phyloP scores from a whole-genome alignment of 2,113 vertebrate genomes.

The Spea multiplicata region DNA sequence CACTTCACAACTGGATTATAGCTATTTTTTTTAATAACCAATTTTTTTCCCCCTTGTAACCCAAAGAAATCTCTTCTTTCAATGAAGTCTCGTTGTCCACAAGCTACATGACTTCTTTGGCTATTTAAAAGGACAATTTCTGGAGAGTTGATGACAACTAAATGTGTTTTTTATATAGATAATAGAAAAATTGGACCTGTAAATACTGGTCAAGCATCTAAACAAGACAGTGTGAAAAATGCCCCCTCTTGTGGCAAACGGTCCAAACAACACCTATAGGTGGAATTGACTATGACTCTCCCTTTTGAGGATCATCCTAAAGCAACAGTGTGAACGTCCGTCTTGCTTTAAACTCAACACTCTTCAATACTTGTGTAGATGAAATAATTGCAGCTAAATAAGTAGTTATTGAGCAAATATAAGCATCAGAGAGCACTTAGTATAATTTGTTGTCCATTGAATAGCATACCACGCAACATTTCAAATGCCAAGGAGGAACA shows the following conservation, averaged over 20 bases:
- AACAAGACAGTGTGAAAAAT: background rate
- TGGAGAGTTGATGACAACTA: background rate
- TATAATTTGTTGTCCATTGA: no score
- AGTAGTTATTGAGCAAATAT: no score
- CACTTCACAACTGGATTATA: background rate
- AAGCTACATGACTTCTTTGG: background rate
- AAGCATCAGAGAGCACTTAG: no score
- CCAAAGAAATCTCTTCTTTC: background rate
- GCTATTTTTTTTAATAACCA: background rate
- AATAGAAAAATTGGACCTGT: background rate
- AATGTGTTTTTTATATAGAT: background rate
- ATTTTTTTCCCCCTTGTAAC: no score
- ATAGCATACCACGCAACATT: no score
- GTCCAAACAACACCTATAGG: background rate
- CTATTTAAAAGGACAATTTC: background rate
- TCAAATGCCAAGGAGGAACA: no score
- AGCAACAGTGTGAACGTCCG: no score
- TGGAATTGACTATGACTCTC: no score
- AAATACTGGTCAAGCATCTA: background rate
- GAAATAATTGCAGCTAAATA: no score
- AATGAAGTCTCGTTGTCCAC: background rate
- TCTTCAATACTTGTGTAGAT: no score
- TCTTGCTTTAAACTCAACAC: no score
- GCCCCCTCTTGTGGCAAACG: conserved; percentile 7
- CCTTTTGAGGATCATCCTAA: no score